Percentiles rank a stretch among this genome's conserved stretches.
phyloP scores from a whole-genome alignment of 2,888 invertebrate species.

The Gymnoscelis rufifasciata region DNA sequence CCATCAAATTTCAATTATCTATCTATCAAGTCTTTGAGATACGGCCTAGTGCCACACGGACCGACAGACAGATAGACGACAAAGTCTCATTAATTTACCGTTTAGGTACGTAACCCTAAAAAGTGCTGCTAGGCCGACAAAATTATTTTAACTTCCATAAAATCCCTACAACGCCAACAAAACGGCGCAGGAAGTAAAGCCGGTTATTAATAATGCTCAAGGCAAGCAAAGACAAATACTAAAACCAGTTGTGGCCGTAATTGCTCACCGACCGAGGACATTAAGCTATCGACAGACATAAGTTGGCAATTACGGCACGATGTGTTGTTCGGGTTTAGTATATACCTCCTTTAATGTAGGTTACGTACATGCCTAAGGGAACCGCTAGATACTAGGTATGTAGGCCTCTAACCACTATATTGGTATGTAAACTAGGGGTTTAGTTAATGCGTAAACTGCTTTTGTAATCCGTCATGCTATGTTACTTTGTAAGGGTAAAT shows the following conservation, averaged over 20 bases:
- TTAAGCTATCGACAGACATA: constrained; percentile 64
- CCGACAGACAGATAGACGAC: too few relatives aligned
- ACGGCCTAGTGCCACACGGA: too few relatives aligned
- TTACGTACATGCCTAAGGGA: constrained; percentile 4
- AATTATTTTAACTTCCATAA: too few relatives aligned
- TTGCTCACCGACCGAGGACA: constrained; percentile 18
- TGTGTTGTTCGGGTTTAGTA: constrained; percentile 47
- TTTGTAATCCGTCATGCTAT: constrained; percentile 13
- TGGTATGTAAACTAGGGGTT: constrained; percentile 20
- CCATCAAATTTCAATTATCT: too few relatives aligned
- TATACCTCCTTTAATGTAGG: constrained; percentile 17
- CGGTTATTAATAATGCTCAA: too few relatives aligned
- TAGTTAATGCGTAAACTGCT: constrained; percentile 20
- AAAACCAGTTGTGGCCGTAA: constrained; percentile 11
- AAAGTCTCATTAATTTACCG: too few relatives aligned
- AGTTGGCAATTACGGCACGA: constrained; percentile 59
- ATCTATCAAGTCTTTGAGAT: too few relatives aligned
- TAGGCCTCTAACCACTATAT: constrained; percentile 4
- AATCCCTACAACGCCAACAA: too few relatives aligned
- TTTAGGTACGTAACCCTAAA: too few relatives aligned
- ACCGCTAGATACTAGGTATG: constrained; percentile 11
- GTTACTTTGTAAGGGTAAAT: too few relatives aligned
- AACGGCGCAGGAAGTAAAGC: too few relatives aligned
- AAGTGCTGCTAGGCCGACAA: too few relatives aligned
- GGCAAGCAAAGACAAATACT: neutral